Base-by-base conservation (phyloP, 2,888 invertebrate species). In the Drosophila quasianomalipes region DNA sequence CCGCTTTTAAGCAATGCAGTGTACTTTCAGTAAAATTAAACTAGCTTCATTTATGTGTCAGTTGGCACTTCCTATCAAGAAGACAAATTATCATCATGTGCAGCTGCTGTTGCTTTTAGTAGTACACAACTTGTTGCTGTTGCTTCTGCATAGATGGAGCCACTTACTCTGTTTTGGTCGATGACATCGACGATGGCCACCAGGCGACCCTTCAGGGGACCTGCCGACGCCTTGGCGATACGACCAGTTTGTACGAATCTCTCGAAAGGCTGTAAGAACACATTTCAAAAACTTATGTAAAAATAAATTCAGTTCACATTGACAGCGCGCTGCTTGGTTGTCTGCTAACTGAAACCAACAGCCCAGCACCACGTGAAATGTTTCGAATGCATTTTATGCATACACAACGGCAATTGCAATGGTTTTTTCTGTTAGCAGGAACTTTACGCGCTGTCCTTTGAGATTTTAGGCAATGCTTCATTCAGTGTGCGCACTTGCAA, bases 221-320 rank as follows among this genome's bases (percentile, higher is more conserved):
- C 99, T 92, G 97, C 97, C 73, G 98, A 96, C 90, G 99, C 96
- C 93, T 97, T 97, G 94, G 98, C 99, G 90, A 99, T 97, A 88
- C 99, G 97, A 94, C 99, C 99, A 82, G 99, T 96, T 94, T 99
- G 97, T 83, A 99, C 99, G 94, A 97, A 98, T 94, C 98, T 96
- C 92, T 96, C 95, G 95, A 98, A 98, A 92, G 97, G 97, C 98
- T 97, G 91, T 37, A 88, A 91, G 64, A 54, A 73, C 39, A 78
- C 28, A 51, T 51, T 39, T 37, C 12, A 60, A 52, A 52, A 53
- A 54, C 58, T 51, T 61, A 53, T 60, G 22, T 67, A 58, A 63
- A 66, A 39, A 65, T 49, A 52, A 59, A 49, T 69, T 55, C 14
- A 47, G 37, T 30, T 55, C 31, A 58, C 26, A 62, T 64, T 52